These are phyloP conservation scores for Epirrita christyi DNA, from an alignment of 2,888 invertebrate genomes.

Conservation along the genomic window DNA sequence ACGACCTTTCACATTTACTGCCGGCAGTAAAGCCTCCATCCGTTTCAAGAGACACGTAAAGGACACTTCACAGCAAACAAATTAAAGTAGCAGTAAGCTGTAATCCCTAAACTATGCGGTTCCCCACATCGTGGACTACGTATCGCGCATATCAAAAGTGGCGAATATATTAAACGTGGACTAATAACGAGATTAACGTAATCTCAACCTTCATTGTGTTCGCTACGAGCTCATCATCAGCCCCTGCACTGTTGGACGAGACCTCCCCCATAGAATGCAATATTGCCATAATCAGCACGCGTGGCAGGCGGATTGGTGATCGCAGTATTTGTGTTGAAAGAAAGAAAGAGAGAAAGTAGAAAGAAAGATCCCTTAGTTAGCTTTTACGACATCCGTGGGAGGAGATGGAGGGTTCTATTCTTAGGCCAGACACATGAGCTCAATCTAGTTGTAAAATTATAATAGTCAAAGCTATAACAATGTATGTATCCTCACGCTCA, in stretches of 20 bases:
- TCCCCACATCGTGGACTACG: conserved; percentile 16
- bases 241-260: too few species aligned
- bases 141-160: conserved; percentile 16
- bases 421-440: too few species aligned
- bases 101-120: conserved; percentile 23
- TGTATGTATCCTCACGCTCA: conserved; percentile 26
- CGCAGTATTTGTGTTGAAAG: too few species aligned
- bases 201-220: conserved; percentile 4
- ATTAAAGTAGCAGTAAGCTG: conserved; percentile 34
- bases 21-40: conserved; percentile 38
- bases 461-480: conserved; percentile 11
- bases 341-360: too few species aligned
- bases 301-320: too few species aligned
- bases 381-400: too few species aligned
- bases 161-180: conserved; percentile 11
- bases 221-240: not conserved
- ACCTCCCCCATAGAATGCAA: too few species aligned
- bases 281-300: too few species aligned
- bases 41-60: conserved; percentile 40
- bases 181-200: conserved; percentile 14
- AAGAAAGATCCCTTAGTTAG: too few species aligned
- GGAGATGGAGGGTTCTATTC: too few species aligned
- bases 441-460: too few species aligned
- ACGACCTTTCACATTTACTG: conserved; percentile 42
- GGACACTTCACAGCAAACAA: conserved; percentile 41